Evolutionary conservation across 2,113 vertebrate species (phyloP).

Genomic region (Seriola dumerili): DNA sequence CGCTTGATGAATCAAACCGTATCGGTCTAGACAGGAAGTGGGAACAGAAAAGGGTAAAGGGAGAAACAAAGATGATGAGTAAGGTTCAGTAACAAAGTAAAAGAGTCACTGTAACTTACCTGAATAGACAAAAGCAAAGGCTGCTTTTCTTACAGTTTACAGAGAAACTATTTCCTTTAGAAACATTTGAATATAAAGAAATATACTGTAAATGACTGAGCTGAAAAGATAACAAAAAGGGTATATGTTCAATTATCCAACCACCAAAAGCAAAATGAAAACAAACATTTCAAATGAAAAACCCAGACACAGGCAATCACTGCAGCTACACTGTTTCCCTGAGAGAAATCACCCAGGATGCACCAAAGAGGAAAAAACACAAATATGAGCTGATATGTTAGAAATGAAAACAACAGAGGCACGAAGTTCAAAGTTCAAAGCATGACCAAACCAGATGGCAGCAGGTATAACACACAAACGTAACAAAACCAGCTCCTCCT

Average conservation of each 20-base stretch:
- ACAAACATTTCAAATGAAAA: conserved; percentile 13
- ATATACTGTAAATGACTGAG: no score
- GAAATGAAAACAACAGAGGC: not conserved
- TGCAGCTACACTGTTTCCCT: not conserved
- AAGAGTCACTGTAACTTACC: conserved; percentile 45
- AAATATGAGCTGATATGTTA: not conserved
- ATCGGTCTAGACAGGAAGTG: conserved; percentile 89
- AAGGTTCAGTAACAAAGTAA: not conserved
- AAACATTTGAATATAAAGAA: not conserved
- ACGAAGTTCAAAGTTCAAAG: not conserved
- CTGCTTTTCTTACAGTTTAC: not conserved
- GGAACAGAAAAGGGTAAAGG: not conserved
- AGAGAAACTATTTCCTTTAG: not conserved
- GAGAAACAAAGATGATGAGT: not conserved
- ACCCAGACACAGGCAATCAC: conserved; percentile 4
- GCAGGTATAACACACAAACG: not conserved
- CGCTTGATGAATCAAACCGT: conserved; percentile 93
- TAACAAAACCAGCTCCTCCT: not conserved
- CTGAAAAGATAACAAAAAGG: not conserved
- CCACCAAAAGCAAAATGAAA: conserved; percentile 37
- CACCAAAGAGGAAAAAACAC: conserved; percentile 8
- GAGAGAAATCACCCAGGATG: not conserved
- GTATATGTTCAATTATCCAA: not conserved
- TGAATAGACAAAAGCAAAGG: conserved; percentile 8
- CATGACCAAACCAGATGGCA: conserved; percentile 2